Evolutionary conservation across 1,140 invertebrate genomes (phyloP), one percentile per base, ranked within the genome.

Genomic region (Physella acuta): DNA sequence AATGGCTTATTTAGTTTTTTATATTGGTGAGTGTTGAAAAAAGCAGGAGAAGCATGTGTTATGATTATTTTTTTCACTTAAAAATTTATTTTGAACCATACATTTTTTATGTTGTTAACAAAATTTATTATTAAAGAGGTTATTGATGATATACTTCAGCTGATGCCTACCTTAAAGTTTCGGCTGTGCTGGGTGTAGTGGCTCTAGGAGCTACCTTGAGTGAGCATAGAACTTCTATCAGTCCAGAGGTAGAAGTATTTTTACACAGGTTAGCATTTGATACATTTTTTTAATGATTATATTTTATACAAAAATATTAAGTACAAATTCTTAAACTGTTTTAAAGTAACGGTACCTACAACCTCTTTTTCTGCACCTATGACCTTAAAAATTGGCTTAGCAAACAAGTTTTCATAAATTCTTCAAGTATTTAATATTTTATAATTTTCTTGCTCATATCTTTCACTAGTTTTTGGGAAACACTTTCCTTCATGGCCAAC

Each of bases 141-240:
- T 30, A 17, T n/a, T n/a, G n/a, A n/a, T n/a, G n/a, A n/a, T 30
- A 33, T 28, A 14, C 14, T 16, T 34, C 70, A 83, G 81, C 77
- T 69, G 85, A 87, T 67, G 76, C 76, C 17, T 74, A 81, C 34
- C 71, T 86, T 20, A 64, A 74, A 0, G 81, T 87, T n/a, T 87
- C 86, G 33, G 87, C 86, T 0, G 86, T 87, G 5, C 74, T 87
- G 64, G 82, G 86, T 28, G 79, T 87, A 3, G 85, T 87, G 1
- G 76, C 84, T 0, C 73, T 87, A 8, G 86, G 86, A 3, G 72
- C 86, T 3, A 72, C 76, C 2, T 75, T 87, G 67, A 83, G 78
- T 70, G 75, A 74, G 8, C 80, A 86, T 58, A 79, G 81, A 52
- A 85, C 85, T 3, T 81, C 79, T 68, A 85, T 87, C 31, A 86